Evolutionary conservation across 2,888 invertebrate genomes (phyloP).

Genomic region (Lasioglossum vierecki): DNA sequence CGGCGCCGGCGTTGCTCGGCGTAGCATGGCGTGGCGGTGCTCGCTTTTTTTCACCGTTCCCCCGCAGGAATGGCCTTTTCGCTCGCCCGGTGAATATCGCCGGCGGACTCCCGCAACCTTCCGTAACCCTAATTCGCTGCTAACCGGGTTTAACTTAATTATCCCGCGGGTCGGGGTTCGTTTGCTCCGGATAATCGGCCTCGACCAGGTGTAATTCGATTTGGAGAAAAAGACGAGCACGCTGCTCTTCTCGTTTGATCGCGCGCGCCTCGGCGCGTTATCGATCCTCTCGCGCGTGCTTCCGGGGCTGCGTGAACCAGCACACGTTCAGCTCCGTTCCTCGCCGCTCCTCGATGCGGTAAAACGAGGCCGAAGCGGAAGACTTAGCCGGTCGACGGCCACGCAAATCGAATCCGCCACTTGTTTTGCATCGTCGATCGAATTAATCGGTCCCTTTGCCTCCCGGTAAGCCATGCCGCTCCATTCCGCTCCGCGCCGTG

Average conservation of each 20-base stretch:
- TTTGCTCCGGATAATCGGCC: conserved; percentile 55
- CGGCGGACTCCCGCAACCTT: conserved; percentile 40
- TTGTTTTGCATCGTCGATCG: conserved; percentile 55
- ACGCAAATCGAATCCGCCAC: conserved; percentile 51
- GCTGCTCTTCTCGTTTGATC: conserved; percentile 16
- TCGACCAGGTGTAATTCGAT: conserved; percentile 55
- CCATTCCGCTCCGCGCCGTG: background rate
- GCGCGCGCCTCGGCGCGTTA: conserved; percentile 10
- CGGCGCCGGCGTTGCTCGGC: background rate
- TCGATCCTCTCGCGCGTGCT: conserved; percentile 28
- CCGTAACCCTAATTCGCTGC: conserved; percentile 60
- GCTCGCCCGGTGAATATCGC: conserved; percentile 42
- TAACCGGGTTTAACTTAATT: conserved; percentile 59
- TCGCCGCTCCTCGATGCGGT: background rate
- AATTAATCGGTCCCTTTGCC: conserved; percentile 38
- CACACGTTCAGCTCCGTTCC: background rate
- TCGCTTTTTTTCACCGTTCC: conserved; percentile 6
- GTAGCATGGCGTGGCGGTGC: background rate
- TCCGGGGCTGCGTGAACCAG: conserved; percentile 22
- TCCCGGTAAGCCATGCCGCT: background rate
- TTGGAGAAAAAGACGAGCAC: conserved; percentile 35
- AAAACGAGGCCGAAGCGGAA: conserved; percentile 36
- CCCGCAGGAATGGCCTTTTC: conserved; percentile 38
- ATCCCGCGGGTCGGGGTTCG: conserved; percentile 42
- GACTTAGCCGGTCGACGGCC: conserved; percentile 40